These are phyloP conservation scores for Diachrysia chrysitis DNA, from an alignment of 2,888 invertebrate species.

Conservation along the genomic window DNA sequence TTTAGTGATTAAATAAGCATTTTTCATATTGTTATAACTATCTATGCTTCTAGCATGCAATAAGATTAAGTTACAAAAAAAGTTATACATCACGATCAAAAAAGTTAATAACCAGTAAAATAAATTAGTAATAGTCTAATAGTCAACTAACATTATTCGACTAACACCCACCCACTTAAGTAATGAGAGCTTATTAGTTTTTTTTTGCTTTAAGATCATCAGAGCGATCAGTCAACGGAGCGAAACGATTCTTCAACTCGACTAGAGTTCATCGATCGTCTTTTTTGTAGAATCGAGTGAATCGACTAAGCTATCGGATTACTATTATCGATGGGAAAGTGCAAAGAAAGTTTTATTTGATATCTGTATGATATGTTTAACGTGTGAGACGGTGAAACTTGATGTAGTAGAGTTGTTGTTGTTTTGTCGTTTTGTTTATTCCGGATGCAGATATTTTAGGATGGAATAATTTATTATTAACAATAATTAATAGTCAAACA, in stretches of 20 bases:
- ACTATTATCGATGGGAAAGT: slow-evolving; percentile 79
- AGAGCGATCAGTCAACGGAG: slow-evolving; percentile 75
- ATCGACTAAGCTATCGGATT: slow-evolving; percentile 70
- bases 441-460: no score
- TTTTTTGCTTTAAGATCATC: slow-evolving; percentile 49
- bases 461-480: no score
- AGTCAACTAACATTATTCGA: slow-evolving; percentile 28
- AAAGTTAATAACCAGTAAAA: background rate
- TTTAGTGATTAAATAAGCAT: no score
- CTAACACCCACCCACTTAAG: slow-evolving; percentile 36
- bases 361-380: slow-evolving; percentile 37
- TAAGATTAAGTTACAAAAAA: background rate
- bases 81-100: no score
- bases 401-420: no score
- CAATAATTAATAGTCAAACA: no score
- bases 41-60: background rate
- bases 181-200: slow-evolving; percentile 51
- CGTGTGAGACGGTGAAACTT: slow-evolving; percentile 43
- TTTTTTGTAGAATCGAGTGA: slow-evolving; percentile 70
- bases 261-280: slow-evolving; percentile 79
- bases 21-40: background rate
- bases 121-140: slow-evolving; percentile 5
- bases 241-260: slow-evolving; percentile 86
- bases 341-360: slow-evolving; percentile 69
- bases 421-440: background rate